Percentiles rank a stretch among this genome's conserved stretches.
Evolutionary conservation across 2,888 invertebrate genomes (phyloP).

Genomic region (Nineta flava): DNA sequence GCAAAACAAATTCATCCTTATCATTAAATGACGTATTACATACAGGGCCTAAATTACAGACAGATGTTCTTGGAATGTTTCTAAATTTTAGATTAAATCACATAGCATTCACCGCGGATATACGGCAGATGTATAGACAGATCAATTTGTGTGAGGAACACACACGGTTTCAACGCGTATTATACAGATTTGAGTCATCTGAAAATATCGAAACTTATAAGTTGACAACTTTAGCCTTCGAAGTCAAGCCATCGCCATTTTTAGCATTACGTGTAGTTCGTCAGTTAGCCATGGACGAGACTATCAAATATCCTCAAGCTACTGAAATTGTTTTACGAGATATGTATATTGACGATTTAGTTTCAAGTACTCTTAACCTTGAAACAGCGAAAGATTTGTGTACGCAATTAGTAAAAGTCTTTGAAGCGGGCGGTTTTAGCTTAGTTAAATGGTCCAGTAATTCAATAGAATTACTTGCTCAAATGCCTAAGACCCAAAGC

Average conservation of each 20-base stretch:
- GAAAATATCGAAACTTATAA: conserved; percentile 2
- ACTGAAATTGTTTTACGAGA: background rate
- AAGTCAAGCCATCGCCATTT: conserved; percentile 7
- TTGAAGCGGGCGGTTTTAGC: conserved; percentile 6
- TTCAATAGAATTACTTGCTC: background rate
- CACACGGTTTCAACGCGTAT: conserved; percentile 7
- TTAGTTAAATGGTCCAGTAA: conserved; percentile 8
- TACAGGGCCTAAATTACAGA: conserved; percentile 9
- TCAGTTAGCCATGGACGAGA: conserved; percentile 8
- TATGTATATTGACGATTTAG: conserved; percentile 9
- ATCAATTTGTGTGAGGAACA: conserved; percentile 6
- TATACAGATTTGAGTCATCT: conserved; percentile 3
- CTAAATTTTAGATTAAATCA: conserved; percentile 8
- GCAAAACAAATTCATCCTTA: background rate
- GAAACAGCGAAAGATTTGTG: background rate
- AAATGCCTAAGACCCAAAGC: conserved; percentile 2
- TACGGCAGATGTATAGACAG: conserved; percentile 10
- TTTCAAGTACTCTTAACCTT: conserved; percentile 1
- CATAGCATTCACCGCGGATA: conserved; percentile 9
- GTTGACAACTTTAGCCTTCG: conserved; percentile 8
- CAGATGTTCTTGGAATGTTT: conserved; percentile 7
- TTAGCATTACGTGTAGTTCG: conserved; percentile 8
- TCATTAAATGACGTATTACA: conserved; percentile 8
- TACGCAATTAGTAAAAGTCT: background rate
- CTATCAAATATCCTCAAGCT: conserved; percentile 3